phyloP scores from a whole-genome alignment of 2,888 invertebrate genomes.

The Hyppa rectilinea region DNA sequence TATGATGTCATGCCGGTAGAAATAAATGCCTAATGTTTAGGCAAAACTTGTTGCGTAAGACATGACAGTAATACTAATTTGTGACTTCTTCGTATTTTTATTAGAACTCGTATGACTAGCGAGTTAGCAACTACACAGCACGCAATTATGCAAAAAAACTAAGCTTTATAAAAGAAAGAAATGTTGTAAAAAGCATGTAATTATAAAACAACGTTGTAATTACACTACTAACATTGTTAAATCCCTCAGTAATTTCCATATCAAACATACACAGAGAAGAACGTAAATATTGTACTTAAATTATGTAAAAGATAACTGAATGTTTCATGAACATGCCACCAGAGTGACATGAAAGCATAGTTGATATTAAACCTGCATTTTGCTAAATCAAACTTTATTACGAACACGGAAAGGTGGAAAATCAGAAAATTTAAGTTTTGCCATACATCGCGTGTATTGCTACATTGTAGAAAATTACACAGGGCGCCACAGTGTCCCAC shows the following conservation, averaged over 20 bases:
- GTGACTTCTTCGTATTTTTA: constrained; percentile 6
- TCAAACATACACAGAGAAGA: constrained; percentile 47
- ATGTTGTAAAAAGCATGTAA: constrained; percentile 17
- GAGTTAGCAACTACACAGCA: neutral
- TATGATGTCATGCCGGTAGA: constrained; percentile 56
- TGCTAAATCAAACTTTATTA: constrained; percentile 61
- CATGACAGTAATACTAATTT: constrained; percentile 36
- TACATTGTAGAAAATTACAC: constrained; percentile 52
- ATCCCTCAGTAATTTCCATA: constrained; percentile 54
- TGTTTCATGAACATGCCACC: constrained; percentile 64
- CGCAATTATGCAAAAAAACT: neutral
- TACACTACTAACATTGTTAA: constrained; percentile 29
- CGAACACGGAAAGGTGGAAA: constrained; percentile 43
- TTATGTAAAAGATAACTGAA: constrained; percentile 60
- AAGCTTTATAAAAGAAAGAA: constrained; percentile 1
- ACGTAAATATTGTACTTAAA: constrained; percentile 53
- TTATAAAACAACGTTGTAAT: constrained; percentile 39
- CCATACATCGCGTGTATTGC: constrained; percentile 65
- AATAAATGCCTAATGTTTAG: constrained; percentile 42
- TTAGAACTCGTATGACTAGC: neutral
- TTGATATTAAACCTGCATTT: constrained; percentile 41
- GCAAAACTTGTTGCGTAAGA: constrained; percentile 25
- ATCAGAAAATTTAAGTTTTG: constrained; percentile 45
- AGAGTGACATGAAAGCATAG: constrained; percentile 41
- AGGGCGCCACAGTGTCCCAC: constrained; percentile 42